These are phyloP conservation scores for Xerus inauris DNA, from an alignment of 2,113 vertebrate genomes.

Conservation along the genomic window DNA sequence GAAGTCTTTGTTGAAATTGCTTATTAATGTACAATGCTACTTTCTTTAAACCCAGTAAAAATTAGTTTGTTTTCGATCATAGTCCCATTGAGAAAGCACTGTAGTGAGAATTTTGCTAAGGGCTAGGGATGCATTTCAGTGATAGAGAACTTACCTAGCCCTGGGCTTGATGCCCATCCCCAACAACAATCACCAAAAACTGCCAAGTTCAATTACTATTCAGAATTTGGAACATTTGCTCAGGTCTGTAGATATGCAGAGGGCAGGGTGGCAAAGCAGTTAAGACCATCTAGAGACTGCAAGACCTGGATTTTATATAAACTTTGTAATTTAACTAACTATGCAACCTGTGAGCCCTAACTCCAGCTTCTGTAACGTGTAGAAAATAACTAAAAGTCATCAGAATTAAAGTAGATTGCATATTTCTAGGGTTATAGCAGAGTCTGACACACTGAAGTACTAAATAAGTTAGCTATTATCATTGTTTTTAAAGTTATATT, in stretches of 20 bases:
- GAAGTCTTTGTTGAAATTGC: not conserved
- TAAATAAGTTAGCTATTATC: not conserved
- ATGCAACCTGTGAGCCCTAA: not conserved
- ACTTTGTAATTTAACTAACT: not conserved
- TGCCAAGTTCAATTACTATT: not conserved
- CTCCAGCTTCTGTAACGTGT: not conserved
- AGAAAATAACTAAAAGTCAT: not conserved
- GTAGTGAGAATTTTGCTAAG: not conserved
- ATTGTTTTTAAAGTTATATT: not conserved
- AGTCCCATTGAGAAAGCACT: not conserved
- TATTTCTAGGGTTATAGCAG: too few relatives aligned
- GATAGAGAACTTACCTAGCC: too few relatives aligned
- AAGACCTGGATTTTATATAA: not conserved
- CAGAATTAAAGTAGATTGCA: not conserved
- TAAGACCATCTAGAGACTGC: not conserved
- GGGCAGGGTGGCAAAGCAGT: not conserved
- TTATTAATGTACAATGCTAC: not conserved
- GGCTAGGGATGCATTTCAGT: too few relatives aligned
- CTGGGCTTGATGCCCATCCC: too few relatives aligned
- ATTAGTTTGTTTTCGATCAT: not conserved
- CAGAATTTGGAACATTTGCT: not conserved
- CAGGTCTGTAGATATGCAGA: not conserved
- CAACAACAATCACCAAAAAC: too few relatives aligned
- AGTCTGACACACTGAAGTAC: not conserved
- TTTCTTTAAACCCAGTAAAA: not conserved